These are phyloP conservation scores for Cataglyphis cursor DNA, from an alignment of 2,888 invertebrate genomes.

Conservation along the genomic window DNA sequence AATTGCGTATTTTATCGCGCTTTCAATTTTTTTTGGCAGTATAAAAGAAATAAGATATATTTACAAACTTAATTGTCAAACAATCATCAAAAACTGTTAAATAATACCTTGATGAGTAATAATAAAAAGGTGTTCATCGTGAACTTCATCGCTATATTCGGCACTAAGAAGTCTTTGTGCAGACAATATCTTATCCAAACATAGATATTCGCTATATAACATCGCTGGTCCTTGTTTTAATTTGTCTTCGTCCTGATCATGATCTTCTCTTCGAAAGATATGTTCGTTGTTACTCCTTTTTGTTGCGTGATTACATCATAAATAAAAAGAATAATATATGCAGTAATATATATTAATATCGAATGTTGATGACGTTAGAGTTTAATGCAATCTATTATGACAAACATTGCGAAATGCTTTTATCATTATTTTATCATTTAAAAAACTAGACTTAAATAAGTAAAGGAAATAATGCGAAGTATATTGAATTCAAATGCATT, in stretches of 20 bases:
- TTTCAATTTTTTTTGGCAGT: background rate
- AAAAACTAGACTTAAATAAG: background rate
- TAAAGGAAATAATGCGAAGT: background rate
- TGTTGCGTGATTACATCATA: background rate
- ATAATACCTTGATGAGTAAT: slow-evolving; percentile 97
- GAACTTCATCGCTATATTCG: slow-evolving; percentile 91
- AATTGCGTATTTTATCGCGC: background rate
- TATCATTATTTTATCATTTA: slow-evolving; percentile 15
- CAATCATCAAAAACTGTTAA: background rate
- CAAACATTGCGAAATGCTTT: background rate
- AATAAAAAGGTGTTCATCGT: slow-evolving; percentile 99
- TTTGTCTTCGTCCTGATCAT: slow-evolving; percentile 88
- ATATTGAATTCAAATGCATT: background rate
- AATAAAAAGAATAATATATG: background rate
- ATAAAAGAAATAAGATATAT: background rate
- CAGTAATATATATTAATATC: background rate
- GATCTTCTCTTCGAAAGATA: slow-evolving; percentile 75
- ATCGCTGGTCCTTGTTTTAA: slow-evolving; percentile 92
- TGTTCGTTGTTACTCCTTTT: background rate
- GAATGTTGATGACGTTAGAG: background rate
- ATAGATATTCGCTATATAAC: slow-evolving; percentile 96
- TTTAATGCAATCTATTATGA: slow-evolving; percentile 6
- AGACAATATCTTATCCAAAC: slow-evolving; percentile 94
- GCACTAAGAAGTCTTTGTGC: slow-evolving; percentile 94
- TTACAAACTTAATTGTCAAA: background rate